Evolutionary conservation across 2,888 invertebrate genomes (phyloP).

Genomic region (Ormyrus pomaceus): DNA sequence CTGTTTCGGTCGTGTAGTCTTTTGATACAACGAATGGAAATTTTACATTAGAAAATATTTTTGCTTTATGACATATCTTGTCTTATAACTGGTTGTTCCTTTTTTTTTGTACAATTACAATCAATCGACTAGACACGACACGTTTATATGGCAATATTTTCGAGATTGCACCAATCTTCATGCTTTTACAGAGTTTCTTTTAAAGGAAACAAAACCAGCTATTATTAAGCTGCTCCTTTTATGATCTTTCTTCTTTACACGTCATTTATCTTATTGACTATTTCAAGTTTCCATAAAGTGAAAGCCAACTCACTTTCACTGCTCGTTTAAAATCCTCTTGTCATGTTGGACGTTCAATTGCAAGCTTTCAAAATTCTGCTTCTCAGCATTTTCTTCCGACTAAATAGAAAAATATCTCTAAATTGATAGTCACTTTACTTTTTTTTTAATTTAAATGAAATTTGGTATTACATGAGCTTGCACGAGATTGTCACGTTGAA

Average conservation of each 20-base stretch:
- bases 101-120: slow-evolving; percentile 50
- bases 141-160: slow-evolving; percentile 45
- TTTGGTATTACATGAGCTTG: slow-evolving; percentile 64
- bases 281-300: slow-evolving; percentile 1
- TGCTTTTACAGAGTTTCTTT: slow-evolving; percentile 15
- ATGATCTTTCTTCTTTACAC: slow-evolving; percentile 26
- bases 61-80: slow-evolving; percentile 30
- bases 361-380: slow-evolving; percentile 71
- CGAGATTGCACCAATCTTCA: slow-evolving; percentile 44
- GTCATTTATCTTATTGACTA: not conserved
- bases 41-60: slow-evolving; percentile 23
- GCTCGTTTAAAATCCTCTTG: slow-evolving; percentile 65
- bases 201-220: slow-evolving; percentile 17
- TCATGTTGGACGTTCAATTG: slow-evolving; percentile 70
- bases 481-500: slow-evolving; percentile 65
- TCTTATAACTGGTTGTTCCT: slow-evolving; percentile 26
- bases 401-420: slow-evolving; percentile 55
- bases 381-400: slow-evolving; percentile 72
- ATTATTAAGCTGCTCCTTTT: not conserved
- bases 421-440: not conserved
- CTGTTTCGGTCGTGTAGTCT: slow-evolving; percentile 35
- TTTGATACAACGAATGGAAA: slow-evolving; percentile 43
- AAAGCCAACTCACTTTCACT: not conserved
- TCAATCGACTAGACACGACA: slow-evolving; percentile 57
- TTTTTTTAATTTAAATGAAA: slow-evolving; percentile 20